Base-by-base conservation (phyloP, 1,140 invertebrate genomes). In the Pinna nobilis region DNA sequence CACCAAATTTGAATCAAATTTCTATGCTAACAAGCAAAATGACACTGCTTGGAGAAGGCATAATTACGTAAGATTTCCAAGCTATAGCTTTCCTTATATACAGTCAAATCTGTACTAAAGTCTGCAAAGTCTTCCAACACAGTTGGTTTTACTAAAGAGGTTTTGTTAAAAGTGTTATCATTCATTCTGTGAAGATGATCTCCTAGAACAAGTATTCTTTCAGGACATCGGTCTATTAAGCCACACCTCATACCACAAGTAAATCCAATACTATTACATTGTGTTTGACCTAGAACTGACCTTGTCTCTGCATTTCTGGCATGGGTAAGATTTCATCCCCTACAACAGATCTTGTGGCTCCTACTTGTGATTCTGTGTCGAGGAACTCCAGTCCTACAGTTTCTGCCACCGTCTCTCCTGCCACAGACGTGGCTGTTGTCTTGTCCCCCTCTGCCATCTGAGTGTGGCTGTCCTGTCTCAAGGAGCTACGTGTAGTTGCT, bases 161-260 rank as follows among this genome's bases (percentile, higher is more conserved):
- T n/a, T n/a, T n/a, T n/a, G n/a, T n/a, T n/a, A n/a, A n/a, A n/a
- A n/a, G n/a, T n/a, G n/a, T n/a, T n/a, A n/a, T n/a, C n/a, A n/a
- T n/a, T n/a, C n/a, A n/a, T n/a, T n/a, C n/a, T n/a, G n/a, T n/a
- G n/a, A n/a, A n/a, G n/a, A n/a, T n/a, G n/a, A n/a, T n/a, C n/a
- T n/a, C n/a, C n/a, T n/a, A n/a, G n/a, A n/a, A n/a, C n/a, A n/a
- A n/a, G n/a, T n/a, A n/a, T n/a, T n/a, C n/a, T n/a, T n/a, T n/a
- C n/a, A n/a, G n/a, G n/a, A n/a, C n/a, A 86, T 70, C 85, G 85
- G 9, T 84, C 84, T 77, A 86, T 81, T 39, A 86, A 85, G 11
- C 84, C 83, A 84, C 81, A 37, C 84, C 85, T 50, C 78, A 78
- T 15, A 88, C 77, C 18, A 79, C 55, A 6, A 88, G 66, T 1